phyloP scores from a whole-genome alignment of 2,113 vertebrate species.

The Puntigrus tetrazona region DNA sequence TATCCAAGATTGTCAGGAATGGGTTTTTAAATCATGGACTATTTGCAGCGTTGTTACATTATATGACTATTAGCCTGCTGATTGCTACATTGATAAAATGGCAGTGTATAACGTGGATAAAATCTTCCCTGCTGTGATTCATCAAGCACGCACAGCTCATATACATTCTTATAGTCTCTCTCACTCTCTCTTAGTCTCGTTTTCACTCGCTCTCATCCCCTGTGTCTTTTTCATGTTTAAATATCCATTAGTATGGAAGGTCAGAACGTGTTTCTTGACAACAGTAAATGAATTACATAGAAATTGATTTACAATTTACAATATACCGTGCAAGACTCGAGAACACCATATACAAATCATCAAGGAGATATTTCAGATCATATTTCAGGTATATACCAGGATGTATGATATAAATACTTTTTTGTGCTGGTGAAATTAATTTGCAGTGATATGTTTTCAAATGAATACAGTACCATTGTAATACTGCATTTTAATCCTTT shows the following conservation, averaged over 20 bases:
- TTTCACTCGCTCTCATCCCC: not conserved
- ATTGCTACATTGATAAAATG: slow-evolving; percentile 48
- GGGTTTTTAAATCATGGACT: not conserved
- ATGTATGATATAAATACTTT: not conserved
- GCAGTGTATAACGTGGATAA: slow-evolving; percentile 35
- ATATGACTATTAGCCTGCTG: slow-evolving; percentile 23
- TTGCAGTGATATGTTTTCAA: not conserved
- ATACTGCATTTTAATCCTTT: not conserved
- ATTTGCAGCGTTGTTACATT: slow-evolving; percentile 7
- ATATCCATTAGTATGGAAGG: slow-evolving; percentile 21
- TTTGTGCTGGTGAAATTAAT: not conserved
- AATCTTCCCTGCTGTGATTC: slow-evolving; percentile 47
- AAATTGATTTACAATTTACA: not conserved
- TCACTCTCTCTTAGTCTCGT: not conserved
- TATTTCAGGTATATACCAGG: not conserved
- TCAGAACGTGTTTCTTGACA: not conserved
- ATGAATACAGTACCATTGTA: not conserved
- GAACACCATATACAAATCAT: not conserved
- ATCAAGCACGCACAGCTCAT: slow-evolving; percentile 19
- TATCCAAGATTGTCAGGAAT: slow-evolving; percentile 14
- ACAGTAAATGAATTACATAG: slow-evolving; percentile 6
- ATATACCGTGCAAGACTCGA: not conserved
- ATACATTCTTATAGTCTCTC: slow-evolving; percentile 1
- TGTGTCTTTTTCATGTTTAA: not conserved
- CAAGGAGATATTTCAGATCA: not conserved